Evolutionary conservation across 2,113 vertebrate genomes (phyloP).

Genomic region (Eretmochelys imbricata): DNA sequence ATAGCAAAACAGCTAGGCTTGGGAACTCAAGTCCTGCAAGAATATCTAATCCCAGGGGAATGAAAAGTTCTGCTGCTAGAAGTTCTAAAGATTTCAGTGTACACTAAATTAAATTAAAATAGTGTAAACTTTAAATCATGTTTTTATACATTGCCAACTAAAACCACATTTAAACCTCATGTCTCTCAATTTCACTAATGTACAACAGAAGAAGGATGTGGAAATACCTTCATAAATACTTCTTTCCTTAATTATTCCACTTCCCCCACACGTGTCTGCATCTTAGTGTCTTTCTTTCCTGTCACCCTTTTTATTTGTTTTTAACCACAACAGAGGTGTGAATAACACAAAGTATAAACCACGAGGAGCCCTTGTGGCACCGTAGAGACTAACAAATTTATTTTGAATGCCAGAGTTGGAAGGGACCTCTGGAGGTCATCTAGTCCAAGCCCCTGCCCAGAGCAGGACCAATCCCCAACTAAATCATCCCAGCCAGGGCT

Average conservation of each 20-base stretch:
- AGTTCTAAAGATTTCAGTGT: neutral
- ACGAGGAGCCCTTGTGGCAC: too few relatives aligned
- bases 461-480: too few relatives aligned
- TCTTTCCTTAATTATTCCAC: neutral
- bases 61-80: neutral
- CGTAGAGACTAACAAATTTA: too few relatives aligned
- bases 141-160: neutral
- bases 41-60: neutral
- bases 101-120: neutral
- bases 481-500: too few relatives aligned
- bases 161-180: neutral
- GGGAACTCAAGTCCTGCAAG: neutral
- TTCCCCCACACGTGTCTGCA: neutral
- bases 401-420: too few relatives aligned
- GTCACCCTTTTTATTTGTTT: neutral
- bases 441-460: too few relatives aligned
- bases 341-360: neutral
- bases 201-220: neutral
- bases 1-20: neutral
- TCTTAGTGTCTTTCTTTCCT: neutral
- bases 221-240: neutral
- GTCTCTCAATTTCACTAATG: neutral
- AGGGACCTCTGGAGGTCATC: too few relatives aligned
- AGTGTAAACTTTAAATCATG: neutral
- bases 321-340: neutral